Conservation (phyloP, 1,140 invertebrate species). For the Drosophila miranda region DNA sequence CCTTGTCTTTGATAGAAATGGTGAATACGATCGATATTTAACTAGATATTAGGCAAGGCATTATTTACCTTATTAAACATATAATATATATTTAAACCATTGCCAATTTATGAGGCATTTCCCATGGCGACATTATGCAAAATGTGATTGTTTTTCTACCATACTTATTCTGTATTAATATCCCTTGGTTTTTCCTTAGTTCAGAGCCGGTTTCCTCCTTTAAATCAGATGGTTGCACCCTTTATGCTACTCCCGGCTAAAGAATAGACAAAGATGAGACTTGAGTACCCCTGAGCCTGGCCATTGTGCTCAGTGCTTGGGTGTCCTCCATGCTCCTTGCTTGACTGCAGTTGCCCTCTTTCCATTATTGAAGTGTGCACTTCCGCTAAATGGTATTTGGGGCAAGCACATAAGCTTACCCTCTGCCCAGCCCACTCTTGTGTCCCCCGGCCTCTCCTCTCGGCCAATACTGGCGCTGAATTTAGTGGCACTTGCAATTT, state of each 20-base stretch:
- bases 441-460: not conserved
- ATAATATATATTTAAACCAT: no score
- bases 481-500: constrained; percentile 71
- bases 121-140: no score
- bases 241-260: constrained; percentile 32
- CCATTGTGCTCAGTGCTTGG: constrained; percentile 47
- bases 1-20: no score
- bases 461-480: constrained; percentile 33
- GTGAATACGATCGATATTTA: no score
- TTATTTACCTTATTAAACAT: no score
- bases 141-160: no score
- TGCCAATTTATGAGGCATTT: no score
- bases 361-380: constrained; percentile 73
- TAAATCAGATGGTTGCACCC: constrained; percentile 45
- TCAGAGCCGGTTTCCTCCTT: constrained; percentile 7
- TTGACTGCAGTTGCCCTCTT: constrained; percentile 42
- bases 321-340: constrained; percentile 1
- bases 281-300: constrained; percentile 36
- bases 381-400: constrained; percentile 76
- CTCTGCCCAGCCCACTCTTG: not conserved
- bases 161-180: no score
- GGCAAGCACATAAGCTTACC: constrained; percentile 68
- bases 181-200: no score
- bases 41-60: no score
- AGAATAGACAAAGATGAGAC: constrained; percentile 43